These are phyloP conservation scores for Rallus crepitans DNA, from an alignment of 2,797 vertebrate species.

Conservation along the genomic window DNA sequence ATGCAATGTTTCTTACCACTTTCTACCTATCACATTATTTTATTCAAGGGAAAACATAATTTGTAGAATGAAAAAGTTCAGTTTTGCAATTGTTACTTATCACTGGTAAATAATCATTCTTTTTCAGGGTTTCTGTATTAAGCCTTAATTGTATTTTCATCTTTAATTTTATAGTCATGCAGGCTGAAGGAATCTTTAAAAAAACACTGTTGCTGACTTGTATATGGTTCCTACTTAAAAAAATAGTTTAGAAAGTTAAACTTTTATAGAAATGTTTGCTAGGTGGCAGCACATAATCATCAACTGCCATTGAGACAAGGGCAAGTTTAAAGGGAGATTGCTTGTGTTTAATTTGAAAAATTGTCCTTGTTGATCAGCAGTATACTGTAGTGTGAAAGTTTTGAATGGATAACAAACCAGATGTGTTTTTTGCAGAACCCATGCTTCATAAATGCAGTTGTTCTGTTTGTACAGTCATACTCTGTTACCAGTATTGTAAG, in stretches of 20 bases:
- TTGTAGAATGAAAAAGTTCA: background rate
- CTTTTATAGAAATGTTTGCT: slow-evolving; percentile 53
- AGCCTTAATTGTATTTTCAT: background rate
- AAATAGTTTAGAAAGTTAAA: background rate
- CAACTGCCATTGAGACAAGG: background rate
- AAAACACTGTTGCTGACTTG: background rate
- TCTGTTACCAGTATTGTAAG: rapidly evolving
- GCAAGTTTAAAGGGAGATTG: background rate
- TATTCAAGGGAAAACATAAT: background rate
- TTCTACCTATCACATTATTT: rapidly evolving
- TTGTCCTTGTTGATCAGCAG: background rate
- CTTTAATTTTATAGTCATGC: background rate
- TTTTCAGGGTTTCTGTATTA: background rate
- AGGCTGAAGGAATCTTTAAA: background rate
- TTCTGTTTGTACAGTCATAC: background rate
- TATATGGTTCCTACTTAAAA: background rate
- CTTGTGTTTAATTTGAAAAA: background rate
- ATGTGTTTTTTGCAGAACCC: background rate
- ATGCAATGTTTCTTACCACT: background rate
- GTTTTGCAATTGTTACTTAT: background rate
- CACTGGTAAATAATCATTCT: background rate
- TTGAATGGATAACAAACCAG: background rate
- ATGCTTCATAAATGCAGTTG: background rate
- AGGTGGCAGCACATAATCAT: slow-evolving; percentile 75
- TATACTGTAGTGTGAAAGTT: background rate